Evolutionary conservation across 2,797 vertebrate species (phyloP), one percentile per base, ranked within the genome.

Genomic region (Gambelia wislizenii): DNA sequence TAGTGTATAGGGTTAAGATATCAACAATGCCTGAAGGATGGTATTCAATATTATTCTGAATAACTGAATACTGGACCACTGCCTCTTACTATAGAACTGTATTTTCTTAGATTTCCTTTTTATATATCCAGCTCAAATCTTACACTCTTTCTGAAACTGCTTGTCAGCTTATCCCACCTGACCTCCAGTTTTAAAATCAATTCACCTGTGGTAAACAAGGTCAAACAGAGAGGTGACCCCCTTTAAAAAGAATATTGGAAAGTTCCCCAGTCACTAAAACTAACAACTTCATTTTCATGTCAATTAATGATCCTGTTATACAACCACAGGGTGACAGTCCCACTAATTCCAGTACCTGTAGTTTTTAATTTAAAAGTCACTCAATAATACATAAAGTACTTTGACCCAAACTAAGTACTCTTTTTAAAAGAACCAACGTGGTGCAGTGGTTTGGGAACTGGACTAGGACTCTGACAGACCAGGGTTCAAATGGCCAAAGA

Each of bases 171-270:
- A 81, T 16, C 36, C 47, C 4, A 56, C 9, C 61, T 87, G 36
- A 52, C 47, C 77, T 87, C 8, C n/a, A 56, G 64, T 54, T 81
- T 42, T 49, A 87, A 47, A 87, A 87, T 80, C 86, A 56, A 80
- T 87, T 56, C 49, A 33, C n/a, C 61, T 80, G 77, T 44, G 36
- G 64, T 70, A 72, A 70, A 70, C 33, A n/a, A 36, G 86, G 47
- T 81, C 77, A 79, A 69, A 67, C 69, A 72, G 25, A 87, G 64
- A 42, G 42, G 7, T 80, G 49, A 80, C 80, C 47, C n/a, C 54
- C 67, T 80, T 78, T 78, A 47, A 47, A 61, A 47, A 59, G 33
- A 67, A 3, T 44, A 44, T 8, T 39, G 56, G 70, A 79, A 79
- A 61, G 79, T 52, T 25, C 20, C 44, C 75, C n/a, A 36, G 2